phyloP scores from a whole-genome alignment of 2,113 vertebrate genomes.

The Oxygymnocypris stewartii region DNA sequence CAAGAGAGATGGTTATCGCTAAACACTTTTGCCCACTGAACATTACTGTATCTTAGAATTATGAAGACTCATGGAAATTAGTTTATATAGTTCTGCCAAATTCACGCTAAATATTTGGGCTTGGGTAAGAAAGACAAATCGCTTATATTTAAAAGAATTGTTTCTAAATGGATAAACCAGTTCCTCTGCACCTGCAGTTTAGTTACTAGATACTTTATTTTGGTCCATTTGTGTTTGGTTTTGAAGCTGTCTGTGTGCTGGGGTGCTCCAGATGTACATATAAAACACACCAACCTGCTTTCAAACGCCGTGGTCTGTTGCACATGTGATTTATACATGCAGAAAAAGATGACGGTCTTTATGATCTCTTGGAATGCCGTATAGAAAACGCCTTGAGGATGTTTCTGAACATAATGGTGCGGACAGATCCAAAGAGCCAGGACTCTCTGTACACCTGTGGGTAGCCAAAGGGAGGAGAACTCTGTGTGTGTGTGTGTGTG shows the following conservation, averaged over 20 bases:
- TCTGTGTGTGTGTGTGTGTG: slow-evolving; percentile 35
- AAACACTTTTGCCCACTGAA: neutral
- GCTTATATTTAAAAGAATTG: neutral
- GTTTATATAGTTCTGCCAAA: neutral
- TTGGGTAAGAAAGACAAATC: neutral
- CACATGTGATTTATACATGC: slow-evolving; percentile 11
- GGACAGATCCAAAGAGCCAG: slow-evolving; percentile 11
- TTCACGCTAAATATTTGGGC: neutral
- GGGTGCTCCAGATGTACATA: neutral
- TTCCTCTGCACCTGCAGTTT: neutral
- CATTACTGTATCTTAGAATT: neutral
- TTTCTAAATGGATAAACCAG: neutral
- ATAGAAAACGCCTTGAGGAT: slow-evolving; percentile 10
- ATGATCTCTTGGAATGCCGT: slow-evolving; percentile 28
- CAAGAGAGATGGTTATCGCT: slow-evolving; percentile 9
- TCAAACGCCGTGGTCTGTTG: neutral
- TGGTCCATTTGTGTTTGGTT: neutral
- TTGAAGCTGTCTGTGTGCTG: neutral
- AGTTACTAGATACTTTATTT: neutral
- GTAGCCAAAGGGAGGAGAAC: slow-evolving; percentile 26
- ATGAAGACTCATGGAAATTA: slow-evolving; percentile 2
- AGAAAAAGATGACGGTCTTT: slow-evolving; percentile 19
- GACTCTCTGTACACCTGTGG: slow-evolving; percentile 32
- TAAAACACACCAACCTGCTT: neutral
- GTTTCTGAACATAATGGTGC: slow-evolving; percentile 21